These are phyloP conservation scores for Drosophila suzukii DNA, from an alignment of 1,140 invertebrate genomes.

Conservation along the genomic window DNA sequence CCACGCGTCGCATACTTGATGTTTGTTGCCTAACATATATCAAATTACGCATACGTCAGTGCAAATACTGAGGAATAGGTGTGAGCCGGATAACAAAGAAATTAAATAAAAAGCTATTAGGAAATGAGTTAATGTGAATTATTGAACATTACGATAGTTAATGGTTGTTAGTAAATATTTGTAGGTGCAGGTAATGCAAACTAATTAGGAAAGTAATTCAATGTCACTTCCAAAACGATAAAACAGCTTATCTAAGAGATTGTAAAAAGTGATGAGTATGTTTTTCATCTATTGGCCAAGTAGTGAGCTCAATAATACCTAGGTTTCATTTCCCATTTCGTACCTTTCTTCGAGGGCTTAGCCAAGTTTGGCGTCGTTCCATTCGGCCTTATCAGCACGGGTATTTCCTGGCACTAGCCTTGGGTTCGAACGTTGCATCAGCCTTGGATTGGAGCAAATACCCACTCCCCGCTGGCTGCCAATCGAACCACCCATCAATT, in stretches of 20 bases:
- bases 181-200: neutral
- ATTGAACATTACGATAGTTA: neutral
- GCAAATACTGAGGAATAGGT: slow-evolving; percentile 13
- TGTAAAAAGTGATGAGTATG: too few relatives aligned
- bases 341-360: slow-evolving; percentile 13
- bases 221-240: neutral
- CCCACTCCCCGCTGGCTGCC: slow-evolving; percentile 1
- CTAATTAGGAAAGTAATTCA: neutral
- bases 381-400: slow-evolving; percentile 15
- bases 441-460: slow-evolving; percentile 21
- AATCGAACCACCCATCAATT: slow-evolving; percentile 36
- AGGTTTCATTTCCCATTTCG: slow-evolving; percentile 4
- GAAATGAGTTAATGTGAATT: slow-evolving; percentile 21
- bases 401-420: slow-evolving; percentile 19
- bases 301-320: neutral
- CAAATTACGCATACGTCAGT: slow-evolving; percentile 35
- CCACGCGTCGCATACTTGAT: slow-evolving; percentile 46
- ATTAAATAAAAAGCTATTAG: slow-evolving; percentile 23
- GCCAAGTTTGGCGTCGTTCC: slow-evolving; percentile 3
- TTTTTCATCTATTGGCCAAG: too few relatives aligned
- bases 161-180: neutral
- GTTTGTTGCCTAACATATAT: neutral
- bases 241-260: too few relatives aligned
- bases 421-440: slow-evolving; percentile 18
- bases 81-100: slow-evolving; percentile 4